These are phyloP conservation scores for Cremastinae sp. DNA, from an alignment of 2,888 invertebrate genomes.

Conservation along the genomic window DNA sequence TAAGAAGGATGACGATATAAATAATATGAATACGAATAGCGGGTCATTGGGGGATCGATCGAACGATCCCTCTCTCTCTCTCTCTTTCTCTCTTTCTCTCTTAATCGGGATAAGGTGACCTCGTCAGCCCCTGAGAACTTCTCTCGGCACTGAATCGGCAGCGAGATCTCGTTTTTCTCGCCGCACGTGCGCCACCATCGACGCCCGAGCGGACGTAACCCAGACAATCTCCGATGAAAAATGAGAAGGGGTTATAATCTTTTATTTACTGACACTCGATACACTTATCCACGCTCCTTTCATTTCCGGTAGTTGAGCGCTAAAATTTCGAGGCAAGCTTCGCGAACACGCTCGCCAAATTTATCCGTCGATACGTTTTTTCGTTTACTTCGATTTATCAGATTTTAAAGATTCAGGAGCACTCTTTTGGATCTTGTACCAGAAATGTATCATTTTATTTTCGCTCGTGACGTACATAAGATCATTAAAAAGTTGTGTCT, in stretches of 20 bases:
- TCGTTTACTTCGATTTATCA: too few relatives aligned
- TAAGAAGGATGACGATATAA: constrained; percentile 10
- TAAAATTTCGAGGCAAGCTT: neutral
- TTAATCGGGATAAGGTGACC: constrained; percentile 43
- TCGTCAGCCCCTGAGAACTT: constrained; percentile 30
- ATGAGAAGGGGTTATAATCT: neutral
- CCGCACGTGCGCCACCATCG: too few relatives aligned
- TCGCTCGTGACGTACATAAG: too few relatives aligned
- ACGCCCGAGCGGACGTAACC: neutral
- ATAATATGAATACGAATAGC: constrained; percentile 27
- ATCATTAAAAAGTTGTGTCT: too few relatives aligned
- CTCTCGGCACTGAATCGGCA: constrained; percentile 8
- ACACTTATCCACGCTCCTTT: neutral
- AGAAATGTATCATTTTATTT: too few relatives aligned
- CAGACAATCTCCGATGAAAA: neutral
- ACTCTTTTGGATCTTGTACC: too few relatives aligned
- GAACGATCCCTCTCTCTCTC: constrained; percentile 24
- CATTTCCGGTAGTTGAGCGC: neutral
- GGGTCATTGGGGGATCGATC: constrained; percentile 40
- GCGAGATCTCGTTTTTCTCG: constrained; percentile 2
- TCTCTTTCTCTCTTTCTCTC: too few relatives aligned
- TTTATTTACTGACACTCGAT: neutral
- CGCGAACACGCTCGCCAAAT: too few relatives aligned
- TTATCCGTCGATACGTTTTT: too few relatives aligned
- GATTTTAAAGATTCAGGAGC: too few relatives aligned